Conservation (phyloP, 2,797 vertebrate species). For the Acrossocheilus wenchowensis region DNA sequence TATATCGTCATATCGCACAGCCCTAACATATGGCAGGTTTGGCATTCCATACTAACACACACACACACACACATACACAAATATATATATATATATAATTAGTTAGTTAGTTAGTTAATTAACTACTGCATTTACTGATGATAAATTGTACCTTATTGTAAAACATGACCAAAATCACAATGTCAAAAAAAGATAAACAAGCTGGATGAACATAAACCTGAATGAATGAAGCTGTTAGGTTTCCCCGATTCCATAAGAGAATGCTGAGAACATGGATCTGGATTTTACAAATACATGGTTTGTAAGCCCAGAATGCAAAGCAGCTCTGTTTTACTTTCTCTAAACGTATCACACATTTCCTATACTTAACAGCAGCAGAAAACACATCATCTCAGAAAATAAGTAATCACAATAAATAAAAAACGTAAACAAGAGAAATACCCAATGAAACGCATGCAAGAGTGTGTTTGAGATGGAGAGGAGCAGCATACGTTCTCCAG, state of each 20-base stretch:
- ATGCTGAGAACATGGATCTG: neutral
- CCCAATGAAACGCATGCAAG: neutral
- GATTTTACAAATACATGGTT: neutral
- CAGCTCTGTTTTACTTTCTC: neutral
- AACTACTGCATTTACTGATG: neutral
- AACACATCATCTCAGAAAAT: neutral
- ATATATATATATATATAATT: no score
- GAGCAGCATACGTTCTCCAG: constrained; percentile 37
- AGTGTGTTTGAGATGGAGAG: constrained; percentile 11
- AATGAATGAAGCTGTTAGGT: neutral
- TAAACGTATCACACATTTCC: neutral
- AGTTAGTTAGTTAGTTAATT: neutral
- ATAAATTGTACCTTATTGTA: neutral
- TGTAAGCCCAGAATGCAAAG: neutral
- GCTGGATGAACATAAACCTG: neutral
- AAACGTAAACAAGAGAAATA: neutral
- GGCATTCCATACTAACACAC: no score
- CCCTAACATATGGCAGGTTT: no score
- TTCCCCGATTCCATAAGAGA: neutral
- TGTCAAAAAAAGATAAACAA: neutral
- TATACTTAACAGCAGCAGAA: neutral
- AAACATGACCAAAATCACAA: neutral
- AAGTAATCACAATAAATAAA: neutral
- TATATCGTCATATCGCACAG: no score
- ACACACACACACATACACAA: no score